These are phyloP conservation scores for Mastomys natalensis DNA, from an alignment of 2,113 vertebrate genomes.

Conservation along the genomic window DNA sequence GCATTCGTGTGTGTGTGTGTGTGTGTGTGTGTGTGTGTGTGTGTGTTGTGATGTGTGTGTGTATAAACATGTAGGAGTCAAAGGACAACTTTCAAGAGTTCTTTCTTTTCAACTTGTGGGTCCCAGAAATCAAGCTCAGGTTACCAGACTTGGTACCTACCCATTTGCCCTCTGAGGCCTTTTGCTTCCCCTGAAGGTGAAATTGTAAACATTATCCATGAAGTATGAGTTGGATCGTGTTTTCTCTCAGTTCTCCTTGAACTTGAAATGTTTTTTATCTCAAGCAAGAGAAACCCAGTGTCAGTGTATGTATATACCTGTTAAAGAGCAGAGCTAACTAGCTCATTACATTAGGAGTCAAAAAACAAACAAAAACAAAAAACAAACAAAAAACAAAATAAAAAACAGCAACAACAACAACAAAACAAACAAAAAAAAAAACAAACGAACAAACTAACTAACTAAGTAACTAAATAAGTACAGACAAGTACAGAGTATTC, in stretches of 20 bases:
- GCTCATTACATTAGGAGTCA: background rate
- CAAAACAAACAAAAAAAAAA: background rate
- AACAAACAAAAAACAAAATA: background rate
- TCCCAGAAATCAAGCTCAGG: background rate
- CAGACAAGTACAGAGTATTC: background rate
- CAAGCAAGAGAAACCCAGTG: conserved; percentile 5
- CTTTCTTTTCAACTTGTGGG: no score
- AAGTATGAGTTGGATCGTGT: background rate
- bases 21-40: background rate
- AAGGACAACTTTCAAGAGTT: background rate
- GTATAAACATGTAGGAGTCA: no score
- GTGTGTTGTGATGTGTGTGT: rapidly evolving
- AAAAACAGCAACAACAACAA: no score
- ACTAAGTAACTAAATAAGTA: no score
- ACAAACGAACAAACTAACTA: background rate
- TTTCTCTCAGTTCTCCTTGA: background rate
- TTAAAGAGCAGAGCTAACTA: background rate
- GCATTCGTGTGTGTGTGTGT: background rate
- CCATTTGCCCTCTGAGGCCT: background rate
- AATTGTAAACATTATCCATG: background rate
- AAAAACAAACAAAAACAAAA: background rate
- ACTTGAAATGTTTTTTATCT: background rate
- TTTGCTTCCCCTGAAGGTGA: background rate
- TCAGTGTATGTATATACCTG: background rate
- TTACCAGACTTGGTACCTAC: background rate